phyloP scores from a whole-genome alignment of 2,797 vertebrate genomes.

The Poecilia picta region DNA sequence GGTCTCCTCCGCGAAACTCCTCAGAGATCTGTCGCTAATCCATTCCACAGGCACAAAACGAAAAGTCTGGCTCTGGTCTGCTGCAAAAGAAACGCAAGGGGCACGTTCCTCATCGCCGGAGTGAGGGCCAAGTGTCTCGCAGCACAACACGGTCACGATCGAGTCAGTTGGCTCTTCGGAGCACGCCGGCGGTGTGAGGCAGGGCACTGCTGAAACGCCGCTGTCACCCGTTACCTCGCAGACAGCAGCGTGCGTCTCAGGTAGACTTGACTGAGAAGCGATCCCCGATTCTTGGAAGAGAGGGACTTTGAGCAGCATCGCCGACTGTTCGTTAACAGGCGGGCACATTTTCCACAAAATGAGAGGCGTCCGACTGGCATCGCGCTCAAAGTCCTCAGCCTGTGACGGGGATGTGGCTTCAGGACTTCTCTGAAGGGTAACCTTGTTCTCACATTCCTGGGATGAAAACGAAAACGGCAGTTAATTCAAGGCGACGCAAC shows the following conservation, averaged over 20 bases:
- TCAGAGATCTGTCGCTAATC: slow-evolving; percentile 1
- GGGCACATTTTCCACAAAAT: slow-evolving; percentile 57
- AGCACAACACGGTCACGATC: slow-evolving; percentile 39
- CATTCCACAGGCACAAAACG: slow-evolving; percentile 48
- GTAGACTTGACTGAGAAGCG: slow-evolving; percentile 4
- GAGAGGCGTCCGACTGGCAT: slow-evolving; percentile 63
- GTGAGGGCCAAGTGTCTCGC: slow-evolving; percentile 24
- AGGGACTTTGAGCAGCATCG: slow-evolving; percentile 22
- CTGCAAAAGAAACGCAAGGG: slow-evolving; percentile 30
- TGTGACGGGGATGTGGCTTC: slow-evolving; percentile 43
- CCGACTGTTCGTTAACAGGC: slow-evolving; percentile 11
- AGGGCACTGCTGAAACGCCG: not conserved
- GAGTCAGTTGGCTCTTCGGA: slow-evolving; percentile 34
- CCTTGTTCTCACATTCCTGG: slow-evolving; percentile 62
- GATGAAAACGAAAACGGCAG: slow-evolving; percentile 10
- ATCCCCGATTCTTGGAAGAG: not conserved
- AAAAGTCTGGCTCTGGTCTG: slow-evolving; percentile 42
- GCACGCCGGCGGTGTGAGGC: not conserved
- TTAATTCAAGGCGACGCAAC: not conserved
- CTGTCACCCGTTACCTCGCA: slow-evolving; percentile 20
- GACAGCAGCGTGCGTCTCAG: slow-evolving; percentile 22
- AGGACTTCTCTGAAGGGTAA: slow-evolving; percentile 48
- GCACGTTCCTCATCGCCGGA: not conserved
- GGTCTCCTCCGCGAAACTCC: slow-evolving; percentile 40
- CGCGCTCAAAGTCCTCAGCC: slow-evolving; percentile 43